Base-by-base conservation (phyloP, 1,140 invertebrate genomes). In the Tetragnatha versicolor region DNA sequence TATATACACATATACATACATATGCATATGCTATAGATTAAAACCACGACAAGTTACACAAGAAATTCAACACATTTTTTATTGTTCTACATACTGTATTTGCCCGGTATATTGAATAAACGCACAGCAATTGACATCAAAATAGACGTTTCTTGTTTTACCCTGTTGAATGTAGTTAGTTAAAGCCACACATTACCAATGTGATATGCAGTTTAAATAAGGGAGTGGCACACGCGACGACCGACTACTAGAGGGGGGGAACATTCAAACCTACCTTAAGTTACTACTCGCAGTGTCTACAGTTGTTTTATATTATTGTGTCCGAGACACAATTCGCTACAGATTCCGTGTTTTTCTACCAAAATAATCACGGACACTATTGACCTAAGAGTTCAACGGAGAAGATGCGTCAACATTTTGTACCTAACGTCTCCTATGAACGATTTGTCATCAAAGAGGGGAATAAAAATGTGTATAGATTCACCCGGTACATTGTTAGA, bases 191-290 rank as follows among this genome's bases (percentile, higher is more conserved):
- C 51, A 73, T 73, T 39, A 39, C 69, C 69, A 73, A 60, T 73
- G 37, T 73, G 69, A 73, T 73, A 73, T 73, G 69, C 69, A 73
- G 37, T 73, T 73, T 39, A 55, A 73, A 58, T 73, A 33, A 73
- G 29, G 20, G n/a, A 60, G 55, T 35, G 53, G 35, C 53, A 73
- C 29, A 69, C 29, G 22, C 58, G 45, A 60, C 22, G 58, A 73
- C 69, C n/a, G n/a, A n/a, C n/a, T n/a, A n/a, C n/a, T n/a, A n/a
- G n/a, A n/a, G 45, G 60, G 53, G 35, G 60, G 37, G n/a, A 33
- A 73, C 69, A 73, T 27, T 55, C 42, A 73, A 73, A 58, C 60
- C 69, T 73, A 73, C 29, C 51, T 73, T 73, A 73, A 42, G 31
- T 27, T 35, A 55, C 17, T 61, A 70, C 25, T 47, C 27, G 12